Conservation (phyloP, 30 jellyfish, hydroid and myxozoan species). For the Pseudorhiza aurosa region DNA sequence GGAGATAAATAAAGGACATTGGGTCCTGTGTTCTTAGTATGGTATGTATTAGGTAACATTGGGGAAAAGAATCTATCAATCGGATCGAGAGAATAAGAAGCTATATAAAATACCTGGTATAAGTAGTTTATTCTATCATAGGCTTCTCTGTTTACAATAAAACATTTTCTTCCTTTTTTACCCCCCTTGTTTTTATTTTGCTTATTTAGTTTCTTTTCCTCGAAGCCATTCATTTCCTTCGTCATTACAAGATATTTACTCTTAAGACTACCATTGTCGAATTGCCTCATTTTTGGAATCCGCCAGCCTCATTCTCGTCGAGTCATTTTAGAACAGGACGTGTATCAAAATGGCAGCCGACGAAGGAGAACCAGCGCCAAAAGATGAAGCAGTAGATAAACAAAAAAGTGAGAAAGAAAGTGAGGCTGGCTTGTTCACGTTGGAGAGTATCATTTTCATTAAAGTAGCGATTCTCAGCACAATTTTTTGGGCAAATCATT, state of each 20-base stretch:
- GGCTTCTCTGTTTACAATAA: constrained; percentile 57
- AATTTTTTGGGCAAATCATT: background rate
- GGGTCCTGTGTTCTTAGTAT: too few relatives aligned
- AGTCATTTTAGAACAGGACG: background rate
- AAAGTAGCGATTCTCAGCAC: background rate
- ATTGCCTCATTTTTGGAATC: background rate
- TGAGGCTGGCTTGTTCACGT: constrained; percentile 42
- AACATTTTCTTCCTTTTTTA: constrained; percentile 26
- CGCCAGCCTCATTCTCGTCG: background rate
- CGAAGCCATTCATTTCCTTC: background rate
- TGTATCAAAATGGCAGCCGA: constrained; percentile 62
- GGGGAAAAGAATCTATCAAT: too few relatives aligned
- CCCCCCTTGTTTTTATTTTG: background rate
- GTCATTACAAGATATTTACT: constrained; percentile 4
- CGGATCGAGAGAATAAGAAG: too few relatives aligned
- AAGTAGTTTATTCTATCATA: constrained; percentile 50
- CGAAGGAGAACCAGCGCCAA: background rate
- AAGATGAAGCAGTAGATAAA: constrained; percentile 14
- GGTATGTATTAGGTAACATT: too few relatives aligned
- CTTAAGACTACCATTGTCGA: background rate
- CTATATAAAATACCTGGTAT: constrained; percentile 51
- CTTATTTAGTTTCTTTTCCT: background rate
- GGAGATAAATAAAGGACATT: too few relatives aligned
- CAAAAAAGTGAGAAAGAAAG: constrained; percentile 11
- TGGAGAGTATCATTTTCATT: constrained; percentile 56